Evolutionary conservation across 2,888 invertebrate genomes (phyloP).

Genomic region (Leptinotarsa peninsularis): DNA sequence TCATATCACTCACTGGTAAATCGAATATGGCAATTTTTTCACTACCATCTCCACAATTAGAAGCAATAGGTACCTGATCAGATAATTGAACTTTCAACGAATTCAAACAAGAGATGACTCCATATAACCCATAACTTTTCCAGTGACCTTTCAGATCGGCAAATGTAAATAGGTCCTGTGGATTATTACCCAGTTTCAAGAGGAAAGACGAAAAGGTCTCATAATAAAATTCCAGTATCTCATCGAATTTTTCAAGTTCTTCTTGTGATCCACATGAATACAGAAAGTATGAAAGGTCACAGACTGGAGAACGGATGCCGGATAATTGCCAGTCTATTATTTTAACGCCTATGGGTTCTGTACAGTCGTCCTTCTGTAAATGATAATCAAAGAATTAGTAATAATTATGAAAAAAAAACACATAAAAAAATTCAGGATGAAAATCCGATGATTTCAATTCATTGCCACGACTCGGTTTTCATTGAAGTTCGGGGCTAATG

Average conservation of each 20-base stretch:
- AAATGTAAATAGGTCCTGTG: slow-evolving; percentile 54
- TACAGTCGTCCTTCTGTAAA: too few relatives aligned
- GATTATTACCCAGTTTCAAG: slow-evolving; percentile 52
- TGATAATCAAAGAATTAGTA: too few relatives aligned
- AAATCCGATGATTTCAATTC: too few relatives aligned
- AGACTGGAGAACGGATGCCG: slow-evolving; percentile 45
- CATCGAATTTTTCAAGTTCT: slow-evolving; percentile 46
- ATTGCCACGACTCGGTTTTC: too few relatives aligned
- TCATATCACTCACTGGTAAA: slow-evolving; percentile 9
- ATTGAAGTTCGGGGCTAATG: too few relatives aligned
- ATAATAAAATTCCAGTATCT: slow-evolving; percentile 55
- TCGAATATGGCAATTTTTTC: not conserved
- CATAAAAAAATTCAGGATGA: too few relatives aligned
- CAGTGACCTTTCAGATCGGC: slow-evolving; percentile 48
- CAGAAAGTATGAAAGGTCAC: slow-evolving; percentile 46
- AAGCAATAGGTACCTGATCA: slow-evolving; percentile 28
- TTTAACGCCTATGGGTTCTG: not conserved
- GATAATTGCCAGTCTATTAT: slow-evolving; percentile 13
- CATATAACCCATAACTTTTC: slow-evolving; percentile 44
- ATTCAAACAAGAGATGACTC: slow-evolving; percentile 40
- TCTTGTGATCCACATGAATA: not conserved
- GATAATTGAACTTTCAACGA: slow-evolving; percentile 34
- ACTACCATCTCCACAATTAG: not conserved
- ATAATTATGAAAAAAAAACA: too few relatives aligned
- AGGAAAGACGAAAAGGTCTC: slow-evolving; percentile 50